Conservation (phyloP, 2,113 vertebrate genomes). For the Neopipo cinnamomea region DNA sequence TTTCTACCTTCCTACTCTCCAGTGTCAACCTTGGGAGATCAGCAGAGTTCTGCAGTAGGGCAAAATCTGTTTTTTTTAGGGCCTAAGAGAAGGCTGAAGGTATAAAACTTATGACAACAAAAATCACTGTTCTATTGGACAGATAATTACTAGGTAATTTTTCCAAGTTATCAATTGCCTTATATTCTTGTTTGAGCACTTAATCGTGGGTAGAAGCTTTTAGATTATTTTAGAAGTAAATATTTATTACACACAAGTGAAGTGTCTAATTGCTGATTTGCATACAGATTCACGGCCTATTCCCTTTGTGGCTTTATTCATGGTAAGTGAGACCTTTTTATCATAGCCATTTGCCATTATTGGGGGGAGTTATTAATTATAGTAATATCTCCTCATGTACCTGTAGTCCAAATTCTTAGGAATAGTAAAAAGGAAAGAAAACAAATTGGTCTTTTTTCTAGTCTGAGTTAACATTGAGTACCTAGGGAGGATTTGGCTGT, state of each 20-base stretch:
- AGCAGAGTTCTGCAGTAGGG: neutral
- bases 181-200: neutral
- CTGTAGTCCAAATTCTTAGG: neutral
- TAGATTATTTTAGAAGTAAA: neutral
- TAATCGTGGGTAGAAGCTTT: neutral
- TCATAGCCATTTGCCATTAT: neutral
- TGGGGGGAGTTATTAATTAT: neutral
- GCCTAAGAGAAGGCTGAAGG: neutral
- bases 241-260: neutral
- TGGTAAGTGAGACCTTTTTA: neutral
- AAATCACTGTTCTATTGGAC: neutral
- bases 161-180: neutral
- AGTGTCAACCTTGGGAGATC: neutral
- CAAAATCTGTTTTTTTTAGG: neutral
- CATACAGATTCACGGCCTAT: neutral
- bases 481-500: neutral
- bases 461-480: neutral
- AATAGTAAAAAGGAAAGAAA: neutral
- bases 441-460: neutral
- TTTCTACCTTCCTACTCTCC: neutral
- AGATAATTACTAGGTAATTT: neutral
- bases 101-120: neutral
- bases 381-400: neutral
- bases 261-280: neutral
- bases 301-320: neutral